These are phyloP conservation scores for Ridgeia piscesae DNA, from an alignment of 1,140 invertebrate genomes.

Conservation along the genomic window DNA sequence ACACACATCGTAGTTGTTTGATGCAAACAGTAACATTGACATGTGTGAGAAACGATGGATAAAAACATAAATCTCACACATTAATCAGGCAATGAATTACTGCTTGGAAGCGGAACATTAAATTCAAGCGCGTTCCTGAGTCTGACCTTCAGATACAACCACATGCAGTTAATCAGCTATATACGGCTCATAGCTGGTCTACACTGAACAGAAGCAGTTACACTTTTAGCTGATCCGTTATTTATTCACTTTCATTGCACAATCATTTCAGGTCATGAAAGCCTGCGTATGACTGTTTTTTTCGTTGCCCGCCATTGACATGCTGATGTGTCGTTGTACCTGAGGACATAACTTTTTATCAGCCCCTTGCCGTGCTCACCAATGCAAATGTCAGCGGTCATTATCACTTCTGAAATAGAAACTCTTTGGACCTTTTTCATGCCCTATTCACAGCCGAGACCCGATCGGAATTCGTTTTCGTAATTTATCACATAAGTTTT, in stretches of 20 bases:
- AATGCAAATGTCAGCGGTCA: neutral
- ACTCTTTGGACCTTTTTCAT: neutral
- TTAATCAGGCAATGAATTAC: neutral
- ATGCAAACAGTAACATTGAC: neutral
- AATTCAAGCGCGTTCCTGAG: neutral
- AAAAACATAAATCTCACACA: neutral
- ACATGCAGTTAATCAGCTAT: neutral
- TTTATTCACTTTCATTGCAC: neutral
- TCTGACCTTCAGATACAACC: neutral
- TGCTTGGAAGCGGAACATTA: neutral
- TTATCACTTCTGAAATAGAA: neutral
- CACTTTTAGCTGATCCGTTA: neutral
- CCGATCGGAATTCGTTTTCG: neutral
- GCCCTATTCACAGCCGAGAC: neutral
- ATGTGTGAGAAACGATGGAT: no score
- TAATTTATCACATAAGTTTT: conserved; percentile 2
- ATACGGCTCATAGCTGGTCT: neutral
- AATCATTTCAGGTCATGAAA: neutral
- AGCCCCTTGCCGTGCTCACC: neutral
- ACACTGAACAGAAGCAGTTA: neutral
- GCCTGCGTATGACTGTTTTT: neutral
- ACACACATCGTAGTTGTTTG: neutral
- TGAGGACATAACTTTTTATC: neutral
- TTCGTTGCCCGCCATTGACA: neutral
- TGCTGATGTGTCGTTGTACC: neutral